Base-by-base conservation (phyloP, 2,888 invertebrate genomes). In the Melolontha melolontha region DNA sequence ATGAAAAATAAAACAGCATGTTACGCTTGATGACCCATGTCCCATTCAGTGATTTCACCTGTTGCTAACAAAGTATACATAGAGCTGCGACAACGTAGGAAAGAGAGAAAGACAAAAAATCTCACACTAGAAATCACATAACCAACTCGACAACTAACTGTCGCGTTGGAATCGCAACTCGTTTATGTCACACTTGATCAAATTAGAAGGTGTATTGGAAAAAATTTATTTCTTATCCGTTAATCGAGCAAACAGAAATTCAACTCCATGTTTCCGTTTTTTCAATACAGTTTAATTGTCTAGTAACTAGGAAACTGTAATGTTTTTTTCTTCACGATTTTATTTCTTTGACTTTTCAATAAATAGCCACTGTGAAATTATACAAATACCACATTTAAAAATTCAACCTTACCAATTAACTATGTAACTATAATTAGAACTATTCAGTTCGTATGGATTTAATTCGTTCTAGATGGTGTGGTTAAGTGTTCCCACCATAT, bases 1-100 rank as follows among this genome's bases (percentile, higher is more conserved):
- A 67, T 65, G 70, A 71, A 69, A 72, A 74, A 73, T 73, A 71
- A 70, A 71, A 70, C 72, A 67, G 67, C 71, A 74, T 47, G 77
- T 76, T 76, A 74, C 76, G 77, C 76, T 75, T 75, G 73, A 74
- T 76, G 77, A 74, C 71, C 75, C 76, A 76, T 75, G 75, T 75
- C 75, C 74, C 75, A 76, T 75, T 76, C 73, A 70, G 57, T 71
- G 75, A 75, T 76, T 77, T 76, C 75, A 75, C 75, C 73, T 70
- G 70, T 70, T 69, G 71, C 72, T 63, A 59, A 42, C 68, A 72
- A 71, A 74, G 47, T 49, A 34, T 34, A 16, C n/a, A 47, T 62
- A 62, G 17, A 34, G 47, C 59, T 22, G 22, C 59, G 59, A 52
- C 34, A 52, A 52, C 34, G 34, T 34, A 52, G 52, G 22, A 22